Percentiles rank a stretch among this genome's conserved stretches.
Conservation (phyloP, 2,113 vertebrate species). For the Trachemys scripta region DNA sequence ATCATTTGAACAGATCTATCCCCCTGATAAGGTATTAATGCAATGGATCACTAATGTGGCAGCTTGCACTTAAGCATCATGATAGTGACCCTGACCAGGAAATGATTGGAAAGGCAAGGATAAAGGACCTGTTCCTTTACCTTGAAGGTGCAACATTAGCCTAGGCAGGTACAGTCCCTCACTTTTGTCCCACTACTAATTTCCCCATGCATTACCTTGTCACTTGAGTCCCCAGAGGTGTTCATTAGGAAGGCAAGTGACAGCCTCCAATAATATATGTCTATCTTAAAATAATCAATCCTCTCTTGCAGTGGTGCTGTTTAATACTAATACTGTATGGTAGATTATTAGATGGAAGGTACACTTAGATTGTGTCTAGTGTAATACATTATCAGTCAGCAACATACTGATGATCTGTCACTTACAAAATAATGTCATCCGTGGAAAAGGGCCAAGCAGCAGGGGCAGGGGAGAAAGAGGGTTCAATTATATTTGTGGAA, state of each 20-base stretch:
- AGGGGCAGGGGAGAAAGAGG: conserved; percentile 13
- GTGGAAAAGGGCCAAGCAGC: conserved; percentile 44
- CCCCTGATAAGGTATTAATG: conserved; percentile 53
- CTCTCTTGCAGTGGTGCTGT: conserved; percentile 69
- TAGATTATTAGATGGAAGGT: conserved; percentile 71
- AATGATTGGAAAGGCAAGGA: conserved; percentile 68
- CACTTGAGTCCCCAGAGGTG: conserved; percentile 54
- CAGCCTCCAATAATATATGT: conserved; percentile 73
- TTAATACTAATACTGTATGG: conserved; percentile 52
- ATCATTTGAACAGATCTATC: conserved; percentile 35
- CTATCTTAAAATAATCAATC: conserved; percentile 73
- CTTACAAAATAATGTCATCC: conserved; percentile 57
- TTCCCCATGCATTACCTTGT: conserved; percentile 66
- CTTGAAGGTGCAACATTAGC: conserved; percentile 42
- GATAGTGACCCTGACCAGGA: conserved; percentile 69
- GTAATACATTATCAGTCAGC: conserved; percentile 54
- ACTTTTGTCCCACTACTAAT: conserved; percentile 66
- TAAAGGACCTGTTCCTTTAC: conserved; percentile 21
- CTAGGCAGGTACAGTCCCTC: conserved; percentile 65
- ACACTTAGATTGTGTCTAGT: conserved; percentile 32
- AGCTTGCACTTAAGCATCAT: conserved; percentile 33
- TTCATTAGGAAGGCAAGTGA: conserved; percentile 71
- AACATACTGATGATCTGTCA: conserved; percentile 59
- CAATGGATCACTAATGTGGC: conserved; percentile 60
- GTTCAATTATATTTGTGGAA: conserved; percentile 64